Base-by-base conservation (phyloP, 1,140 invertebrate species). In the Probaryconus sp. region DNA sequence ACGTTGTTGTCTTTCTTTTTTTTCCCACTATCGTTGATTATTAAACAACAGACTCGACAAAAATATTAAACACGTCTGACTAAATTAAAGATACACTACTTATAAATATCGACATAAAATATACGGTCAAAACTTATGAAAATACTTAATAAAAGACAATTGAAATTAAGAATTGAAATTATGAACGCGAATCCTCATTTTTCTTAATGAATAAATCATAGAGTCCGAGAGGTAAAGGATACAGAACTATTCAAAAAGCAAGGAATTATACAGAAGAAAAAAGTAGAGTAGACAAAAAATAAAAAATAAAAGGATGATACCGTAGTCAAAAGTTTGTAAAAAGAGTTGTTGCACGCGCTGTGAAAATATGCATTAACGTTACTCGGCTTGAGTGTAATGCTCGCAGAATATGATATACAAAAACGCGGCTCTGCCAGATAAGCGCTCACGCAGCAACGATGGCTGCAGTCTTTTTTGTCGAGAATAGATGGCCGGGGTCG, bases 401-500 rank as follows among this genome's bases (percentile, higher is more conserved):
- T 76, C 55, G 61, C 73, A 48, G 37, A 42, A 63, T 51, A n/a
- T n/a, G n/a, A n/a, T n/a, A 68, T 42, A 76, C 53, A 76, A 61
- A 76, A 63, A 61, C 30, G 10, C 16, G 18, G 31, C 38, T 43
- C 16, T 17, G 64, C 14, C 9, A 69, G 72, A 76, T 76, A 76
- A 76, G 72, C 53, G 48, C 48, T 56, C 55, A 69, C 72, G 72
- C 72, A 70, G 65, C 17, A 26, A 60, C 65, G 73, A 70, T 76
- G 67, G 61, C 61, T 74, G 67, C 61, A 71, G 61, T 58, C 67
- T 65, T 75, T 75, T 65, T 75, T 63, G 31, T 50, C 65, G 37
- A 70, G 53, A 67, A 75, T 75, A 70, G 72, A 75, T 75, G 65
- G 60, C 55, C 58, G 72, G 28, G 72, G 72, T 75, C 65, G 60